Percentiles rank a stretch among this genome's conserved stretches.
Evolutionary conservation across 1,140 invertebrate genomes (phyloP).

Genomic region (Bombus confusus): DNA sequence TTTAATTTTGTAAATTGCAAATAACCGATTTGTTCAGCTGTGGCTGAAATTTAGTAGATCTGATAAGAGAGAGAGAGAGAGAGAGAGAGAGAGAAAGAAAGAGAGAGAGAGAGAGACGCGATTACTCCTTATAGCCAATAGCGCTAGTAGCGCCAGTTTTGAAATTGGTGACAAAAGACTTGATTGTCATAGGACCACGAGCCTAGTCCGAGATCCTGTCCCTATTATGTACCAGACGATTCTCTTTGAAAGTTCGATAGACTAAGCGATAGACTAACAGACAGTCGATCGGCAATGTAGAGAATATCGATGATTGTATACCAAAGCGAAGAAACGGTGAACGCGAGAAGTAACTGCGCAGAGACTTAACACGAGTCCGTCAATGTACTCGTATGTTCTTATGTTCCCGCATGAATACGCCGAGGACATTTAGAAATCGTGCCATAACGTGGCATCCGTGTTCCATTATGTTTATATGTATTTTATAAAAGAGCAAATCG

Average conservation of each 20-base stretch:
- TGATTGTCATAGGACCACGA: slow-evolving; percentile 57
- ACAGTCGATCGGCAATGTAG: neutral
- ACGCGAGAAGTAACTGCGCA: slow-evolving; percentile 7
- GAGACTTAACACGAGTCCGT: neutral
- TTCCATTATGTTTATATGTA: neutral
- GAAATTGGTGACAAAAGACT: neutral
- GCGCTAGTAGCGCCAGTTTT: neutral
- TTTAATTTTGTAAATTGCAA: neutral
- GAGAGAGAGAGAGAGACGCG: slow-evolving; percentile 5
- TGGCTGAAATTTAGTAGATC: slow-evolving; percentile 55
- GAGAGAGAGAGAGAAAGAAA: too few relatives aligned
- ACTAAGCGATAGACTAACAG: slow-evolving; percentile 61
- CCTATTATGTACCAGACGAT: slow-evolving; percentile 63
- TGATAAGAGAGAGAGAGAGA: slow-evolving; percentile 26
- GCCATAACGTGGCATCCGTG: neutral
- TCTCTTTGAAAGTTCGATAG: slow-evolving; percentile 37
- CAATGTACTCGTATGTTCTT: neutral
- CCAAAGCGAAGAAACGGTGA: slow-evolving; percentile 57
- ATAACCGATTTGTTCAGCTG: slow-evolving; percentile 48
- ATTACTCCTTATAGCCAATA: neutral
- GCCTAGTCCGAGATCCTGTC: slow-evolving; percentile 77
- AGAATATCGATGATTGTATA: slow-evolving; percentile 38
- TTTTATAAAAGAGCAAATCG: neutral
- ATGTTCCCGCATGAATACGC: neutral
- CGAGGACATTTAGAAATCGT: neutral